Evolutionary conservation across 2,113 vertebrate species (phyloP).

Genomic region (Elachura formosa): DNA sequence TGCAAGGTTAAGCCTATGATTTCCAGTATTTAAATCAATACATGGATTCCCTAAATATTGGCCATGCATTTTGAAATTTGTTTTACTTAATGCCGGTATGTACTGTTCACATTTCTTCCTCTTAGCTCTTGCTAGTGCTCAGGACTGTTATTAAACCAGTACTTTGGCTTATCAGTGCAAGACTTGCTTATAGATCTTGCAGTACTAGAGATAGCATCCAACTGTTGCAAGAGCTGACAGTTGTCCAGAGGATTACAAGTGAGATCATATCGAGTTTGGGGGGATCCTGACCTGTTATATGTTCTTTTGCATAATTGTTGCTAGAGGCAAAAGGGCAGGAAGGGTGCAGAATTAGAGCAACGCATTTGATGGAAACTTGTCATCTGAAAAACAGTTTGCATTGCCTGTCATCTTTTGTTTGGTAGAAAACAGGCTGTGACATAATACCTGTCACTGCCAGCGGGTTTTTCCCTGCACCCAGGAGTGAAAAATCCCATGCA

Average conservation of each 20-base stretch:
- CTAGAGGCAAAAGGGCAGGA: conserved; percentile 58
- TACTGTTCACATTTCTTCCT: conserved; percentile 29
- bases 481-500: conserved; percentile 64
- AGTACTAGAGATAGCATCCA: conserved; percentile 67
- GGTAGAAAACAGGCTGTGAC: conserved; percentile 61
- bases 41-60: background rate
- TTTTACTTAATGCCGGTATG: background rate
- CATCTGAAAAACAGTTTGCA: conserved; percentile 68
- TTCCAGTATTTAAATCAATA: conserved; percentile 18
- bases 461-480: conserved; percentile 68
- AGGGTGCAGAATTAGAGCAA: conserved; percentile 55
- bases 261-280: conserved; percentile 67
- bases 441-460: conserved; percentile 68
- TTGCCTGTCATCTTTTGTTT: conserved; percentile 71
- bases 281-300: conserved; percentile 70
- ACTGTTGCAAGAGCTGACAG: conserved; percentile 73
- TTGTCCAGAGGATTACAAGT: conserved; percentile 72
- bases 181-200: conserved; percentile 60
- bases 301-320: conserved; percentile 73
- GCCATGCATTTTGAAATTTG: background rate
- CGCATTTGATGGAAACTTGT: conserved; percentile 63
- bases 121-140: conserved; percentile 51
- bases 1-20: conserved; percentile 3
- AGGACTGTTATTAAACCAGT: conserved; percentile 57
- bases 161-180: conserved; percentile 49